These are phyloP conservation scores for Limonius californicus DNA, from an alignment of 1,140 invertebrate genomes.

Conservation along the genomic window DNA sequence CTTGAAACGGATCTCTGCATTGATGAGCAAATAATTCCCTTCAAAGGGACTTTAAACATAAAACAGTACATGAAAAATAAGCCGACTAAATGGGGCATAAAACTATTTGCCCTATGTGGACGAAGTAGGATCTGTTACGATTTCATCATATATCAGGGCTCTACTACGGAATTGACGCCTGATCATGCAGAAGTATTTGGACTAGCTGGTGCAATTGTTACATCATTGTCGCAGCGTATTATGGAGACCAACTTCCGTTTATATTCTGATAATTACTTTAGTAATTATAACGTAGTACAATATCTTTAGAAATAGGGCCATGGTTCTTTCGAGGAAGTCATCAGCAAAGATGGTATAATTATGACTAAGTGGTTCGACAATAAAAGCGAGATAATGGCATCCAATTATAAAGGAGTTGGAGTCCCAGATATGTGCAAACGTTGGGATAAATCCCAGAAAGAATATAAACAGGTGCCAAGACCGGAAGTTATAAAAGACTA, in stretches of 20 bases:
- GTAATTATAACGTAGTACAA: not conserved
- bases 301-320: not conserved
- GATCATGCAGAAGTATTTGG: not conserved
- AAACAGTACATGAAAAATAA: not conserved
- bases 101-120: not conserved
- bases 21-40: too few relatives aligned
- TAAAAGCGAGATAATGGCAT: conserved; percentile 18
- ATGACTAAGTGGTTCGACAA: conserved; percentile 20
- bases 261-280: too few relatives aligned
- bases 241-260: not conserved
- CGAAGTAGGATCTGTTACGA: not conserved
- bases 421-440: conserved; percentile 7
- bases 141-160: not conserved
- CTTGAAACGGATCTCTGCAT: too few relatives aligned
- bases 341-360: conserved; percentile 8
- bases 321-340: conserved; percentile 17
- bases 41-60: not conserved
- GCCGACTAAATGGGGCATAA: not conserved
- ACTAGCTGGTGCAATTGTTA: not conserved
- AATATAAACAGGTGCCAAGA: conserved; percentile 3
- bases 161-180: not conserved
- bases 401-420: conserved; percentile 17
- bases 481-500: conserved; percentile 19
- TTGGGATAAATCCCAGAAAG: conserved; percentile 15
- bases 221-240: not conserved